Conservation (phyloP, 2,797 vertebrate species). For the Sus cebifrons region DNA sequence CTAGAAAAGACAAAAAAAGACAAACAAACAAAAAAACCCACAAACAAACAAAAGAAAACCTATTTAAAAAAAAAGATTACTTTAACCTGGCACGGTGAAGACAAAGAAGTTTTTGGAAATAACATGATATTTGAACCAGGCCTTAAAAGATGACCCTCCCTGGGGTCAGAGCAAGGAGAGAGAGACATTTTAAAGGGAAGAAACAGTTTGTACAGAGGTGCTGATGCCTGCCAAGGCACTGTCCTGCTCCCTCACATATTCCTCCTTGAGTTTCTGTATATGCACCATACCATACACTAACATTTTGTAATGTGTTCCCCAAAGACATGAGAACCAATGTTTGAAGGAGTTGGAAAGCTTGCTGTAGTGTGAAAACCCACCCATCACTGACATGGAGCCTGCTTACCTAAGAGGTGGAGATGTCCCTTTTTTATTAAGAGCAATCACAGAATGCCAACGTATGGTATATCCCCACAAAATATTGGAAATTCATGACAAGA, state of each 20-base stretch:
- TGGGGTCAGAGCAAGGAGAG: neutral
- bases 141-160: constrained; percentile 9
- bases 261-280: neutral
- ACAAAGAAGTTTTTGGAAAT: neutral
- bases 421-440: constrained; percentile 25
- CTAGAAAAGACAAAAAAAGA: too few relatives aligned
- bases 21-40: too few relatives aligned
- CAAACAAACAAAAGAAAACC: too few relatives aligned
- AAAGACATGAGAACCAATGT: neutral
- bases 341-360: constrained; percentile 48
- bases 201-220: neutral
- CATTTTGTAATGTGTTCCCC: neutral
- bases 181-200: constrained; percentile 29
- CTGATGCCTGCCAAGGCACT: neutral
- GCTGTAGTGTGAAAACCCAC: constrained; percentile 23
- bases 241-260: neutral
- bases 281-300: neutral
- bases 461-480: constrained; percentile 53
- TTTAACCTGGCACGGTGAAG: neutral
- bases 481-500: constrained; percentile 51
- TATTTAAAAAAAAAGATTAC: neutral
- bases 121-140: constrained; percentile 17
- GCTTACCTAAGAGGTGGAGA: neutral
- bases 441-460: neutral
- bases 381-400: neutral